Conservation (phyloP, 1,140 invertebrate species). For the Brachionus paranguensis region DNA sequence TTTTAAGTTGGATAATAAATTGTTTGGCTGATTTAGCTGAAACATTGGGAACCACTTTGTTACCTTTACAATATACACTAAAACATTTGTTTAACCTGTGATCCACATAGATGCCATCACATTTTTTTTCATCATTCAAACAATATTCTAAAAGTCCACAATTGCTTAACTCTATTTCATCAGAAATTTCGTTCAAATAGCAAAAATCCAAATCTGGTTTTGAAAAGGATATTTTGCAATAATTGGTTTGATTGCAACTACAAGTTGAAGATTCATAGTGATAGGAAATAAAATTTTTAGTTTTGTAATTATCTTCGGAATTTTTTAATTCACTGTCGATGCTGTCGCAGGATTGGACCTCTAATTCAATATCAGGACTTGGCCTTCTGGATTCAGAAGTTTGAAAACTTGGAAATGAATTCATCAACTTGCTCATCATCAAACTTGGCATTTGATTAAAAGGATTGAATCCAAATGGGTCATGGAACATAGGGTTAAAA, state of each 20-base stretch:
- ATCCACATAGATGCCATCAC: slow-evolving; percentile 4
- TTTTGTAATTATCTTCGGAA: not conserved
- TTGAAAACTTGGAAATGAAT: not conserved
- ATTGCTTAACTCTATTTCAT: not conserved
- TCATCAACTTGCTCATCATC: not conserved
- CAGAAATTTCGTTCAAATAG: not conserved
- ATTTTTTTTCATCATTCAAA: not conserved
- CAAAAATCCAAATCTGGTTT: slow-evolving; percentile 22
- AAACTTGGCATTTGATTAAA: not conserved
- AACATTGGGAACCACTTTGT: not conserved
- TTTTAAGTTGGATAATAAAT: not conserved
- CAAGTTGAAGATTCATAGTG: slow-evolving; percentile 1
- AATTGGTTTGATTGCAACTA: slow-evolving; percentile 1
- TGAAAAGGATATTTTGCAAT: not conserved
- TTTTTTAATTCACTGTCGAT: not conserved
- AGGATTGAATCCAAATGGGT: not conserved
- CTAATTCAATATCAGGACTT: not conserved
- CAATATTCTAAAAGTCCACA: not conserved
- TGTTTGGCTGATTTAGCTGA: slow-evolving; percentile 15
- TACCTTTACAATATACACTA: not conserved
- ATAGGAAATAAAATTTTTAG: not conserved
- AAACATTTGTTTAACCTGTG: slow-evolving; percentile 7
- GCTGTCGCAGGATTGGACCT: not conserved
- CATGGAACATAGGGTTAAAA: not conserved
- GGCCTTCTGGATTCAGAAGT: not conserved